phyloP scores from a whole-genome alignment of 2,113 vertebrate genomes.

The Psettodes erumei region DNA sequence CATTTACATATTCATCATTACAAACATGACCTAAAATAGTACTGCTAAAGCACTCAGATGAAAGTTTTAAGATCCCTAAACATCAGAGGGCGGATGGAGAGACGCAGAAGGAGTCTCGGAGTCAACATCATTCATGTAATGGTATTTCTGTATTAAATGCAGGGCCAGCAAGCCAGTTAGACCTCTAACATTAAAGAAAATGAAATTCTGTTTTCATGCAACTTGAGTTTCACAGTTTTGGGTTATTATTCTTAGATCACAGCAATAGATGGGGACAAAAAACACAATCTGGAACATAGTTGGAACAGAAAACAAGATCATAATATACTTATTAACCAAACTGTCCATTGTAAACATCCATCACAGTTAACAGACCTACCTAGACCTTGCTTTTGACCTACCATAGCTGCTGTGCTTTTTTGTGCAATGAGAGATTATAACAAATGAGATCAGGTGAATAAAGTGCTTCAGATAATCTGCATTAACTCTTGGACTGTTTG shows the following conservation, averaged over 20 bases:
- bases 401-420: background rate
- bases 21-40: slow-evolving; percentile 75
- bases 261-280: too few relatives aligned
- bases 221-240: background rate
- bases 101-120: background rate
- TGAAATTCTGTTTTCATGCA: background rate
- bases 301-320: background rate
- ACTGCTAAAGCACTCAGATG: slow-evolving; percentile 40
- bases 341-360: background rate
- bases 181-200: background rate
- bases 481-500: background rate
- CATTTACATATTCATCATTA: slow-evolving; percentile 75
- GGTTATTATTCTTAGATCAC: background rate
- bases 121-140: background rate
- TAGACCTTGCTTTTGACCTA: background rate
- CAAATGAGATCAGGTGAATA: background rate
- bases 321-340: background rate
- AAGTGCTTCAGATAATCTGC: background rate
- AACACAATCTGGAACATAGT: background rate
- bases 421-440: background rate
- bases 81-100: slow-evolving; percentile 25
- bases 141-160: background rate
- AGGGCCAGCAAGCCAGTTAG: background rate
- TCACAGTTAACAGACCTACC: background rate
- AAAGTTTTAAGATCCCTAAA: slow-evolving; percentile 58